These are phyloP conservation scores for Scylla paramamosain DNA, from an alignment of 1,140 invertebrate genomes.

Conservation along the genomic window DNA sequence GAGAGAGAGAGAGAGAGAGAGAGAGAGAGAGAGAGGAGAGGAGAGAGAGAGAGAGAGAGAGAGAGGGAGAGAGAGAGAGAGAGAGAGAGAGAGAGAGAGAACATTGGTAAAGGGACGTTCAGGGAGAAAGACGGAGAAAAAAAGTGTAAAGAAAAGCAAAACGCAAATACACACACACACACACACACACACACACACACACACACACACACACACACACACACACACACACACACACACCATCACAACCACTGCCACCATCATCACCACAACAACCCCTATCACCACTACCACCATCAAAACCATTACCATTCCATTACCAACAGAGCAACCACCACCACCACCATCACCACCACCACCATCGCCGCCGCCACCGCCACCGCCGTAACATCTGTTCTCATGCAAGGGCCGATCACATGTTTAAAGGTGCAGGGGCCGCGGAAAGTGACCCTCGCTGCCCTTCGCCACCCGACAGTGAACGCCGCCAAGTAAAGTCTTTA, in stretches of 20 bases:
- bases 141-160: neutral
- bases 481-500: neutral
- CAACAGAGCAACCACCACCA: neutral
- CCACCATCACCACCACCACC: neutral
- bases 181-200: neutral
- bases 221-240: conserved; percentile 31
- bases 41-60: neutral
- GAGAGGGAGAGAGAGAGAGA: neutral
- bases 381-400: conserved; percentile 20
- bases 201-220: neutral
- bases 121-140: neutral
- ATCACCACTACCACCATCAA: neutral
- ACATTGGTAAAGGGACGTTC: neutral
- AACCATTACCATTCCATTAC: too few relatives aligned
- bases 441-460: conserved; percentile 1
- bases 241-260: too few relatives aligned
- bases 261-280: neutral
- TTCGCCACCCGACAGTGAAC: neutral
- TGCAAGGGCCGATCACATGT: neutral
- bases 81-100: neutral
- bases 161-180: neutral
- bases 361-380: neutral
- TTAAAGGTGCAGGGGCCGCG: conserved; percentile 7
- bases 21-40: neutral
- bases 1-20: neutral